These are phyloP conservation scores for Cyclophora albipunctata DNA, from an alignment of 2,888 invertebrate species.

Conservation along the genomic window DNA sequence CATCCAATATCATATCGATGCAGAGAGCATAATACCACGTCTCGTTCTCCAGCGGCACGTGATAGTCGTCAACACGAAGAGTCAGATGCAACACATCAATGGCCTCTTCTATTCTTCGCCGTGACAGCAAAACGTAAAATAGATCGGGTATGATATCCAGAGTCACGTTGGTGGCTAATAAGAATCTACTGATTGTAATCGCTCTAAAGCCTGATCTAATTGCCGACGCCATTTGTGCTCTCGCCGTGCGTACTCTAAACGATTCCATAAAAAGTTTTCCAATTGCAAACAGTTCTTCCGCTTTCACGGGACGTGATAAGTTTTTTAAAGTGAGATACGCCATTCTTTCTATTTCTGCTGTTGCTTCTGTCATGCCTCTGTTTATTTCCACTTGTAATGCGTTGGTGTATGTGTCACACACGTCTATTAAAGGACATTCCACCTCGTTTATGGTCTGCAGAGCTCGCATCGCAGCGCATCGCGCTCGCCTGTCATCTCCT, in stretches of 20 bases:
- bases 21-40: slow-evolving; percentile 76
- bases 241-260: slow-evolving; percentile 55
- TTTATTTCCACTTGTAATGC: slow-evolving; percentile 62
- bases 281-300: slow-evolving; percentile 59
- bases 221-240: slow-evolving; percentile 41
- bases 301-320: slow-evolving; percentile 42
- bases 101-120: slow-evolving; percentile 65
- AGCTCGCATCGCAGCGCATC: slow-evolving; percentile 42
- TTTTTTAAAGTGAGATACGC: slow-evolving; percentile 41
- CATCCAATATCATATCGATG: slow-evolving; percentile 74
- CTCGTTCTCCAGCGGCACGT: slow-evolving; percentile 41
- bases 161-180: slow-evolving; percentile 53
- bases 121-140: slow-evolving; percentile 53
- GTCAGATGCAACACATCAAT: slow-evolving; percentile 59
- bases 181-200: slow-evolving; percentile 54
- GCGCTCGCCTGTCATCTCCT: slow-evolving; percentile 45
- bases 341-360: slow-evolving; percentile 48
- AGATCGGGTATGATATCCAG: slow-evolving; percentile 62
- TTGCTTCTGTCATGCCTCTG: slow-evolving; percentile 46
- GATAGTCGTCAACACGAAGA: slow-evolving; percentile 29
- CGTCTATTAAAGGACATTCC: slow-evolving; percentile 48
- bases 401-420: slow-evolving; percentile 64
- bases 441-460: slow-evolving; percentile 47
- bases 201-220: slow-evolving; percentile 59
- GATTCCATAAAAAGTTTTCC: slow-evolving; percentile 59